Evolutionary conservation across 1,140 invertebrate genomes (phyloP), one percentile per base, ranked within the genome.

Genomic region (Drosophila micromelanica): DNA sequence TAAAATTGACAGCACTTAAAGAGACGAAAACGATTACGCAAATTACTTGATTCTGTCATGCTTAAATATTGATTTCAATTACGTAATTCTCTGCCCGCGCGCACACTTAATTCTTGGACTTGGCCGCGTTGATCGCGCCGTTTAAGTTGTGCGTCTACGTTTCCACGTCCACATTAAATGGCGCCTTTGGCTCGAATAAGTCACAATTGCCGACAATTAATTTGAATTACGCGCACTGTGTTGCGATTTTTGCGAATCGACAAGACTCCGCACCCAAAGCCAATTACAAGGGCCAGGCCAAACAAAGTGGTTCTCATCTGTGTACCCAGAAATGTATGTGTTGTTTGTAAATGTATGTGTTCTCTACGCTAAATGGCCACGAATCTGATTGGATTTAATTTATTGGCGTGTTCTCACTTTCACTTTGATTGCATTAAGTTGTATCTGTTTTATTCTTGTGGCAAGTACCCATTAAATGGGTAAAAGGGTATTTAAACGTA

Each of bases 321-420:
- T 51, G 69, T 63, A 48, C n/a, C n/a, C n/a, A n/a, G n/a, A n/a
- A n/a, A n/a, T n/a, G n/a, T n/a, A n/a, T 9, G 32, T 35, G 0
- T n/a, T n/a, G n/a, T n/a, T n/a, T 9, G 32, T 35, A 0, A 5
- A 27, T 46, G 62, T 65, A 7, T 30, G 43, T 48, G 38, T 45
- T 57, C 40, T 55, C 55, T 62, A 71, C 37, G 46, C 42, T 77
- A 63, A 23, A 49, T 49, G 54, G 13, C 17, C 30, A 46, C 61
- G 71, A 63, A 70, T 71, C 27, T 78, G 63, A 78, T 82, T 87
- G 78, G 37, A 32, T 77, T 84, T 79, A 87, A 87, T 87, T 89
- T 89, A 87, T 89, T 87, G 79, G 84, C 84, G 84, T 89, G 51
- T 69, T 78, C 84, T 87, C 78, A 87, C 84, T 78, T 87, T 82